A percentile compares a stretch with the other conserved stretches of the same genome.
phyloP scores from a whole-genome alignment of 2,113 vertebrate genomes.

The Myotis brandtii region DNA sequence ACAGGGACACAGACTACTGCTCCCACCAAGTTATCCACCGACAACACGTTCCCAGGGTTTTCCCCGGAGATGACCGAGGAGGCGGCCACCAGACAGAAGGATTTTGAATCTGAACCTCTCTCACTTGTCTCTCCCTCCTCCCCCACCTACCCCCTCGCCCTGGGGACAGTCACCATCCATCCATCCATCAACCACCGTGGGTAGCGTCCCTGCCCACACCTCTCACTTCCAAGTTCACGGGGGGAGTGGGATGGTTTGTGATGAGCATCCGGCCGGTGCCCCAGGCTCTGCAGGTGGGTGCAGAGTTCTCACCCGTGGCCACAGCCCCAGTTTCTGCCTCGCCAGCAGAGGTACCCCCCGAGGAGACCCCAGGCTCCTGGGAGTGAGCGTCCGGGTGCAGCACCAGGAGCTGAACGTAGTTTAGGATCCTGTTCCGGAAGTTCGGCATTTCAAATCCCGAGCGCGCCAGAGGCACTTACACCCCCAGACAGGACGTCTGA shows the following conservation, averaged over 20 bases:
- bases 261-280: neutral
- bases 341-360: neutral
- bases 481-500: neutral
- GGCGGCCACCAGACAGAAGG: neutral
- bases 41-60: neutral
- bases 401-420: neutral
- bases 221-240: neutral
- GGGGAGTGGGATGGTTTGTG: fast-evolving
- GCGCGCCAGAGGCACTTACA: too few relatives aligned
- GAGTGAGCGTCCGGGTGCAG: neutral
- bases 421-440: neutral
- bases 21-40: neutral
- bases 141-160: fast-evolving
- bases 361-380: neutral
- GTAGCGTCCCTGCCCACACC: neutral
- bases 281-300: too few relatives aligned
- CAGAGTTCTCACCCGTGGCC: neutral
- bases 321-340: neutral
- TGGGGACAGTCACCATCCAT: neutral
- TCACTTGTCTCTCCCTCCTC: neutral
- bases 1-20: neutral
- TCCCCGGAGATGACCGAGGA: neutral
- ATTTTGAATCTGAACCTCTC: neutral
- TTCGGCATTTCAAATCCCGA: neutral
- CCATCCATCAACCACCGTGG: neutral